Conservation (phyloP, 30 jellyfish, hydroid and myxozoan genomes). For the Chrysaora quinquecirrha region DNA sequence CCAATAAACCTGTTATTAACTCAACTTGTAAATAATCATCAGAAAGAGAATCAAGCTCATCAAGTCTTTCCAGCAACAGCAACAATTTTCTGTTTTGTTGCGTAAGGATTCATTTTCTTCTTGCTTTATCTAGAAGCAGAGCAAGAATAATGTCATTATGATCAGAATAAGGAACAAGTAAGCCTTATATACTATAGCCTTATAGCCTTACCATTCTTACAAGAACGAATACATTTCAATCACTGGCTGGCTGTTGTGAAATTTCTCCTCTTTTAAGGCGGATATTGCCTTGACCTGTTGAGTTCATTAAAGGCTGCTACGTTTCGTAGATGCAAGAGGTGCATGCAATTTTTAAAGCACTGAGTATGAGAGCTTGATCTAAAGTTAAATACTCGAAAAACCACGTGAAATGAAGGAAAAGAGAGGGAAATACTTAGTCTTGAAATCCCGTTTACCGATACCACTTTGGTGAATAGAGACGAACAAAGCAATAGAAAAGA, state of each 20-base stretch:
- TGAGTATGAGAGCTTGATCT: no score
- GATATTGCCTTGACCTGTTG: not conserved
- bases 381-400: no score
- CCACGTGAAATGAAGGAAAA: no score
- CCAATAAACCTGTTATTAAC: slow-evolving; percentile 73
- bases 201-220: not conserved
- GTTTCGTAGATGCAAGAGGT: no score
- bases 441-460: no score
- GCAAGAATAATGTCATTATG: not conserved
- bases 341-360: no score
- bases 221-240: not conserved
- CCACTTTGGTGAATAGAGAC: no score
- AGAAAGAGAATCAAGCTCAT: slow-evolving; percentile 40
- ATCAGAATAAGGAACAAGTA: not conserved
- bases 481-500: no score
- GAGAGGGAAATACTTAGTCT: no score
- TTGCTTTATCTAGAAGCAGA: slow-evolving; percentile 72
- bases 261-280: no score
- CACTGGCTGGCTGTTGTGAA: not conserved
- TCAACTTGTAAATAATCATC: slow-evolving; percentile 58
- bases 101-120: slow-evolving; percentile 81
- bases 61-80: slow-evolving; percentile 57
- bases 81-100: no score
- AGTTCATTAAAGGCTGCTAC: not conserved
- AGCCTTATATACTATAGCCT: not conserved